A percentile compares a stretch with the other conserved stretches of the same genome.
Evolutionary conservation across 2,888 invertebrate genomes (phyloP).

Genomic region (Bombylius major): DNA sequence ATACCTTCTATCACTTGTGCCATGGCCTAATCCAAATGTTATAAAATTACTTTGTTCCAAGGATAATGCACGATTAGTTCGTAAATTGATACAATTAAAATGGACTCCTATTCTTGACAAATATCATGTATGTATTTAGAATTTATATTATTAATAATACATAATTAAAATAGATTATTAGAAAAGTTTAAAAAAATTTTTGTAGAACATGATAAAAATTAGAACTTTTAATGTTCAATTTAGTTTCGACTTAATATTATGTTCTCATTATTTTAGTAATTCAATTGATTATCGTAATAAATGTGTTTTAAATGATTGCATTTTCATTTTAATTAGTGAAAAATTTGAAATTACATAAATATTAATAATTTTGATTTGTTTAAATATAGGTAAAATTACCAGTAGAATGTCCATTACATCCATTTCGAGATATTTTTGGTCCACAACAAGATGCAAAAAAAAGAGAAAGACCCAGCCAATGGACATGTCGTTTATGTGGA

Average conservation of each 20-base stretch:
- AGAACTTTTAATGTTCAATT: no score
- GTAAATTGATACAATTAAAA: slow-evolving; percentile 80
- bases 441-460: slow-evolving; percentile 76
- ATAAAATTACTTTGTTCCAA: slow-evolving; percentile 78
- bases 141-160: not conserved
- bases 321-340: no score
- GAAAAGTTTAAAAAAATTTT: no score
- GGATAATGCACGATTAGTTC: slow-evolving; percentile 78
- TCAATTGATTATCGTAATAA: no score
- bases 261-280: no score
- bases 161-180: not conserved
- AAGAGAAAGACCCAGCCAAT: slow-evolving; percentile 74
- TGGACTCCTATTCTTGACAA: slow-evolving; percentile 82
- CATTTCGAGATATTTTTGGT: slow-evolving; percentile 72
- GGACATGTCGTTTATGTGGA: slow-evolving; percentile 84
- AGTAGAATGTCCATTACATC: slow-evolving; percentile 81
- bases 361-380: not conserved
- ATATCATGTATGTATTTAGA: slow-evolving; percentile 44
- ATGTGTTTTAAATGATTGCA: no score
- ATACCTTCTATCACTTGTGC: slow-evolving; percentile 68
- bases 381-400: slow-evolving; percentile 56
- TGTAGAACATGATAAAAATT: no score
- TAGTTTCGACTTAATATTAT: no score
- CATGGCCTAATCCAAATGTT: slow-evolving; percentile 77
- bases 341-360: no score